Evolutionary conservation across 1,140 invertebrate species (phyloP), one percentile per base, ranked within the genome.

Genomic region (Cryptotermes secundus): DNA sequence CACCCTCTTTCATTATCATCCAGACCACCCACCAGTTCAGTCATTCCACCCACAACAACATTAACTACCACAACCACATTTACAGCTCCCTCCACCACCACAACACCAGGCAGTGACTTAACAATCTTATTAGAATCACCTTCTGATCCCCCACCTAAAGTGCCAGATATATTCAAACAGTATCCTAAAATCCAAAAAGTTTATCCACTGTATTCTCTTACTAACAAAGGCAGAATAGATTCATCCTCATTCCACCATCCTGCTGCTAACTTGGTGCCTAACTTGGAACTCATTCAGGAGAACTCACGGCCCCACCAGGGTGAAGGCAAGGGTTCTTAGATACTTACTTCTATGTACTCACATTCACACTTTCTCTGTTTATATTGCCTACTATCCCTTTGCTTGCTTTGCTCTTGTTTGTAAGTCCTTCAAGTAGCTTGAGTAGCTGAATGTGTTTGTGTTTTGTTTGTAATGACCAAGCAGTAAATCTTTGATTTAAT

Each of bases 151-250:
- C 31, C 80, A 85, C 34, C 59, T 83, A 24, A 89, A 88, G 95
- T 94, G 88, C 94, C 93, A n/a, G 93, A 90, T 87, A 92, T 95
- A 36, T 95, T 95, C 88, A 93, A 94, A 88, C 92, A 93, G 83
- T 95, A 95, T 87, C 92, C 93, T 79, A 95, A 95, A 89, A 93
- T 95, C 65, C 94, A 95, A 87, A 92, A 94, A 86, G 94, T 96
- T 1, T 85, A 82, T 83, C 84, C 84, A 16, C 7, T 85, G 14
- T 85, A 82, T 79, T 49, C 84, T 45, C 49, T 79, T 42, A 38
- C 83, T 34, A 22, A 34, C 72, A 72, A 79, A n/a, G 72, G 83
- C 36, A 59, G 83, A n/a, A 79, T 79, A 38, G 83, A 79, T n/a
- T 36, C 81, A 16, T 82, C 80, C 34, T 82, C 81, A 19, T 81